Evolutionary conservation across 2,113 vertebrate genomes (phyloP).

Genomic region (Gambusia affinis): DNA sequence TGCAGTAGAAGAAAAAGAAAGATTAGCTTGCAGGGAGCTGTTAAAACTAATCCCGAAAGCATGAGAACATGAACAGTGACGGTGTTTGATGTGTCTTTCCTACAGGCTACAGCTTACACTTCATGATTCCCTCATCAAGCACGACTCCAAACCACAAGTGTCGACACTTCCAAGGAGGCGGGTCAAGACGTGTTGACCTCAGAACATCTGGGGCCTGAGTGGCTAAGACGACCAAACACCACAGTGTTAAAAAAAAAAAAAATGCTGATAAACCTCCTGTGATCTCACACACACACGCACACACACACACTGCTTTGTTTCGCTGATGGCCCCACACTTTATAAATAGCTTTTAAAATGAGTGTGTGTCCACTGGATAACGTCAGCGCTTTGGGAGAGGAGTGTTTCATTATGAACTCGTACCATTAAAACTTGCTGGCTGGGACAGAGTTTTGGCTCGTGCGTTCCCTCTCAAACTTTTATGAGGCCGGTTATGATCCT

Average conservation of each 20-base stretch:
- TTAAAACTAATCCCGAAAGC: slow-evolving; percentile 2
- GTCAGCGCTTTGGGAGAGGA: slow-evolving; percentile 78
- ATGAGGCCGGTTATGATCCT: slow-evolving; percentile 63
- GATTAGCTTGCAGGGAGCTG: slow-evolving; percentile 9
- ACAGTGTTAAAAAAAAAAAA: neutral
- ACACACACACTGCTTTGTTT: slow-evolving; percentile 8
- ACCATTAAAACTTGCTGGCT: slow-evolving; percentile 74
- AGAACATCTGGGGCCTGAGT: slow-evolving; percentile 55
- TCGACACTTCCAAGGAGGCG: slow-evolving; percentile 40
- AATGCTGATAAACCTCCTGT: slow-evolving; percentile 29
- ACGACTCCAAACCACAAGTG: slow-evolving; percentile 46
- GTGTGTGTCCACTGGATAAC: slow-evolving; percentile 75
- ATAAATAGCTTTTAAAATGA: slow-evolving; percentile 75
- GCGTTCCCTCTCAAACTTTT: slow-evolving; percentile 42
- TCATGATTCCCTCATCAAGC: slow-evolving; percentile 52
- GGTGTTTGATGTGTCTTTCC: slow-evolving; percentile 20
- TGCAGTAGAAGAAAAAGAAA: neutral
- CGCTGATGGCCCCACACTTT: slow-evolving; percentile 64
- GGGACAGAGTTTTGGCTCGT: slow-evolving; percentile 68
- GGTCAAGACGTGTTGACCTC: slow-evolving; percentile 53
- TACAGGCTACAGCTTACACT: slow-evolving; percentile 38
- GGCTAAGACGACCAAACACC: neutral
- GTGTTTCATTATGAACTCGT: slow-evolving; percentile 82
- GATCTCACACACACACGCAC: neutral
- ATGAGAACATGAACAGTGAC: slow-evolving; percentile 13